phyloP scores from a whole-genome alignment of 2,888 invertebrate species.

The Emmelina monodactyla region DNA sequence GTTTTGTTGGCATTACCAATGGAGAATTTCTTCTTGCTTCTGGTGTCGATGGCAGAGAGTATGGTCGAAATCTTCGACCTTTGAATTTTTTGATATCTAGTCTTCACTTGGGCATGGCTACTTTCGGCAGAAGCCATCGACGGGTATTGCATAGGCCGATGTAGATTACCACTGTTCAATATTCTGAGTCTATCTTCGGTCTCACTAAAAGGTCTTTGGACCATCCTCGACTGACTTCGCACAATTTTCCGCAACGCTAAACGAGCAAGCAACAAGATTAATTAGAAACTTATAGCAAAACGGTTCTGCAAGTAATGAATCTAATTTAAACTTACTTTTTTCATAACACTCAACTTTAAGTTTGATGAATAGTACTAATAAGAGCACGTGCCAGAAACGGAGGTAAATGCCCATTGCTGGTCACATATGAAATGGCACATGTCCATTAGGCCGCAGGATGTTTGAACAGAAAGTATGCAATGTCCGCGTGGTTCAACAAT shows the following conservation, averaged over 20 bases:
- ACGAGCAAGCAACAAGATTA: constrained; percentile 1
- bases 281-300: background rate
- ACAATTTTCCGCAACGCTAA: constrained; percentile 53
- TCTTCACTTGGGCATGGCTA: constrained; percentile 10
- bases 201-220: constrained; percentile 44
- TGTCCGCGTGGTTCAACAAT: too few relatives aligned
- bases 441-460: too few relatives aligned
- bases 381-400: constrained; percentile 3
- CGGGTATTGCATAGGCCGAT: constrained; percentile 7
- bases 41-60: constrained; percentile 26
- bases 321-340: constrained; percentile 31
- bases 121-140: background rate
- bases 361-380: constrained; percentile 17
- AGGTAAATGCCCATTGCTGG: constrained; percentile 8
- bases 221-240: constrained; percentile 50
- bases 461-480: too few relatives aligned
- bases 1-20: too few relatives aligned
- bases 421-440: constrained; percentile 3
- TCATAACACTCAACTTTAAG: constrained; percentile 26
- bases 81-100: constrained; percentile 27
- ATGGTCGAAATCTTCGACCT: constrained; percentile 34
- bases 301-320: constrained; percentile 7
- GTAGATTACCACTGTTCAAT: constrained; percentile 18
- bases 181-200: constrained; percentile 12
- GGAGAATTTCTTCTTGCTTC: constrained; percentile 24